Evolutionary conservation across 1,140 invertebrate species (phyloP).

Genomic region (Caenorhabditis remanei): DNA sequence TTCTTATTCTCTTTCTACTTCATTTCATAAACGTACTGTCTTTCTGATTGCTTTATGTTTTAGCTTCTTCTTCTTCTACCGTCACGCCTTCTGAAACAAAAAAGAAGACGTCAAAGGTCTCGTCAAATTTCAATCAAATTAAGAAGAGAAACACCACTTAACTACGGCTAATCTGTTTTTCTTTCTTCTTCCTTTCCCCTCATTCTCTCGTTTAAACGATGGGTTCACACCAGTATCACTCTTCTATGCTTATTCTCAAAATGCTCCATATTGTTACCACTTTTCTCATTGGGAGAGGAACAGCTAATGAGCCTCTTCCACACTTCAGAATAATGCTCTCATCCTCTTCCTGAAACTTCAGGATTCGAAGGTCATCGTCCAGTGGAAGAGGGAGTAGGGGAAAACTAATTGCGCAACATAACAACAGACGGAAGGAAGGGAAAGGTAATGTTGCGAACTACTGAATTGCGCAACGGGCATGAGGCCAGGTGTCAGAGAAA

Average conservation of each 20-base stretch:
- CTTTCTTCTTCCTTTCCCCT: background rate
- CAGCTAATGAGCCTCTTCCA: slow-evolving; percentile 1
- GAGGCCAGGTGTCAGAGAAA: slow-evolving; percentile 19
- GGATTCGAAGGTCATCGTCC: slow-evolving; percentile 17
- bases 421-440: background rate
- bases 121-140: slow-evolving; percentile 50
- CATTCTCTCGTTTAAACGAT: background rate
- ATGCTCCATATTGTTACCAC: background rate
- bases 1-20: slow-evolving; percentile 21
- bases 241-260: background rate
- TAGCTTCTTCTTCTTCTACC: background rate
- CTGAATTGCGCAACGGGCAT: slow-evolving; percentile 35
- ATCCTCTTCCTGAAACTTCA: slow-evolving; percentile 7
- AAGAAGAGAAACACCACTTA: slow-evolving; percentile 23
- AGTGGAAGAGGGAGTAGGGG: background rate
- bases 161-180: slow-evolving; percentile 28
- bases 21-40: slow-evolving; percentile 12
- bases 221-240: slow-evolving; percentile 49
- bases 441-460: slow-evolving; percentile 18
- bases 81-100: slow-evolving; percentile 16
- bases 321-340: slow-evolving; percentile 37
- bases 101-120: background rate
- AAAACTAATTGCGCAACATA: slow-evolving; percentile 14
- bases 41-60: background rate
- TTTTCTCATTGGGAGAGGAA: slow-evolving; percentile 6